These are phyloP conservation scores for Diplosoma virens DNA, from an alignment of 23 tunicate genomes.

Conservation along the genomic window DNA sequence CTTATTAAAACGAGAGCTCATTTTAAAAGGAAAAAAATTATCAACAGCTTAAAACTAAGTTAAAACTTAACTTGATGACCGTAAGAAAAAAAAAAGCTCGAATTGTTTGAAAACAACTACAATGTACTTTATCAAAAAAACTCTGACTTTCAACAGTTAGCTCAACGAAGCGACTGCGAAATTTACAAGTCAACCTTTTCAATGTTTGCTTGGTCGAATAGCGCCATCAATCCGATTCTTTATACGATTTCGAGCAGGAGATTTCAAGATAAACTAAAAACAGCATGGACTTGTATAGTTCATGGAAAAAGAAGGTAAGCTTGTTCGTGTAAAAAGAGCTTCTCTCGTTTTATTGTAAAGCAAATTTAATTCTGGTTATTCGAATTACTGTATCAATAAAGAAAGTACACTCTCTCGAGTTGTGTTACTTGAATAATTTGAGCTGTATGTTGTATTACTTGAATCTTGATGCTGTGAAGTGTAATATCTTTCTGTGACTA, in stretches of 20 bases:
- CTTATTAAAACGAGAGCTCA: no score
- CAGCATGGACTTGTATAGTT: conserved; percentile 39
- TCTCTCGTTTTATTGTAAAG: not conserved
- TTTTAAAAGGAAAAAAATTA: no score
- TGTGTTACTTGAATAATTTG: no score
- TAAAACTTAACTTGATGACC: no score
- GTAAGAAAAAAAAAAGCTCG: no score
- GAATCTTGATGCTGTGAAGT: no score
- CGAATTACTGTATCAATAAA: no score
- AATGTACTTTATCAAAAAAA: not conserved
- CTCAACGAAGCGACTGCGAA: conserved; percentile 11
- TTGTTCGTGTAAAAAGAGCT: not conserved
- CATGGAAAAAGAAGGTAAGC: conserved; percentile 76
- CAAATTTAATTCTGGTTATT: no score
- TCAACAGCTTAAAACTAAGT: no score
- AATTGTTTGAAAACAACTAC: not conserved
- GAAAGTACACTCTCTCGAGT: no score
- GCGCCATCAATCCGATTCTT: conserved; percentile 80
- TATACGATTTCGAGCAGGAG: conserved; percentile 79
- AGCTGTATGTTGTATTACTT: no score
- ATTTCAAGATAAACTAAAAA: conserved; percentile 50
- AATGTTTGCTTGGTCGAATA: conserved; percentile 80
- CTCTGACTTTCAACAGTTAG: not conserved
- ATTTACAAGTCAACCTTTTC: conserved; percentile 29
- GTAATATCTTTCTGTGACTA: no score